Evolutionary conservation across 53 echinoderm and acorn worm species (phyloP), one percentile per base, ranked within the genome.

Genomic region (Hippasteria phrygiana): DNA sequence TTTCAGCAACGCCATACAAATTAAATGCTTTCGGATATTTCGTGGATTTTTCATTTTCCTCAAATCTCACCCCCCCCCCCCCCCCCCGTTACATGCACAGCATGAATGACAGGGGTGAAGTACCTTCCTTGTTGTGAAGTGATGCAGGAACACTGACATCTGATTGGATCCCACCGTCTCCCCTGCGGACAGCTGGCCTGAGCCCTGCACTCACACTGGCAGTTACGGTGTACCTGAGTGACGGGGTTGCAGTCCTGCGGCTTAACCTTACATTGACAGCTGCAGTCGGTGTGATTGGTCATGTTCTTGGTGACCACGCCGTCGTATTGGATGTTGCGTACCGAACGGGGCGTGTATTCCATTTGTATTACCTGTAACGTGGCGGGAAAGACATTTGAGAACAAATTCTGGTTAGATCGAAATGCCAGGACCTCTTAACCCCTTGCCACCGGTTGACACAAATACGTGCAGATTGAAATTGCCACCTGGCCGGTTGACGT

Each of bases 91-190:
- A 48, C 48, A 48, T 48, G 48, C 48, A 48, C 48, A 48, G 48
- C 48, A 48, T 7, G 48, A 48, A 48, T 48, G 48, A 10, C n/a
- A n/a, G n/a, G n/a, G n/a, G n/a, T n/a, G 16, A 12, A 43, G 78
- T 93, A 96, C 97, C 97, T 90, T 48, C 95, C 78, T 37, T 87
- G 67, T 45, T 73, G 50, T 16, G 93, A 87, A 20, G 80, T 70
- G 27, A 66, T 82, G 72, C 97, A 96, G 5, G 92, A 80, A 83
- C 97, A 96, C 37, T 88, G 80, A 84, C 97, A 96, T 33, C 87
- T 87, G 28, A 88, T 20, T 5, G 89, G 88, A 64, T 96, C 97
- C 97, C 97, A 96, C 2, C 66, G 47, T 86, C 90, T 95, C 35
- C 75, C 91, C 0, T 69, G 59, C 1, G 95, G 93, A 80, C 97